Base-by-base conservation (phyloP, 2,888 invertebrate species). In the Nomada lathburiana region DNA sequence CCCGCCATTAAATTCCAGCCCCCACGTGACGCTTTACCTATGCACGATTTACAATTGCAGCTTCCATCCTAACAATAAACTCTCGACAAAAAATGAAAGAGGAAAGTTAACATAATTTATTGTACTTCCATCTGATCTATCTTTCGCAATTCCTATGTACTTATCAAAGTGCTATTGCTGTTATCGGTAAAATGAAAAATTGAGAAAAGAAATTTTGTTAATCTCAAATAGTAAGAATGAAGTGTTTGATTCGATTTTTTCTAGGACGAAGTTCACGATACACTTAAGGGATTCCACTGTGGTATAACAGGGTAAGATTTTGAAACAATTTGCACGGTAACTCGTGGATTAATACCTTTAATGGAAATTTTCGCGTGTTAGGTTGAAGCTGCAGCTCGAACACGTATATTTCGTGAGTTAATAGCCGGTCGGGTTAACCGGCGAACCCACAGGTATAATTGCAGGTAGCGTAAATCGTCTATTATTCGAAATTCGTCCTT, bases 401-500 rank as follows among this genome's bases (percentile, higher is more conserved):
- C 60, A 0, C 36, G 62, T 52, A 62, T 10, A 26, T 68, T 60
- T 60, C 59, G 18, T 52, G 50, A 57, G 26, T 53, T 68, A 69
- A 69, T 60, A 69, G 59, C 29, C 36, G 16, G 16, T 2, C 18
- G 50, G 44, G 60, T 75, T 75, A 75, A 68, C 68, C 53, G 20
- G 10, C 26, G 11, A 62, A 52, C 52, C 53, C 75, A 52, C 75
- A 52, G 75, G 75, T 68, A 70, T 62, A 73, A 77, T 77, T 62
- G 63, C 59, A 59, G 29, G 47, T 73, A 67, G 65, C 52, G 67
- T 26, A 59, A 60, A 77, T 73, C 59, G 77, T 50, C 62, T 60
- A 55, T 77, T 73, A 77, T 73, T 73, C 70, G 62, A 62, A 76
- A 69, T 75, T 76, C 44, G 23, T 36, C 67, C 67, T 67, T 60